Evolutionary conservation across 1,140 invertebrate genomes (phyloP), one percentile per base, ranked within the genome.

Genomic region (Pogonomyrmex californicus): DNA sequence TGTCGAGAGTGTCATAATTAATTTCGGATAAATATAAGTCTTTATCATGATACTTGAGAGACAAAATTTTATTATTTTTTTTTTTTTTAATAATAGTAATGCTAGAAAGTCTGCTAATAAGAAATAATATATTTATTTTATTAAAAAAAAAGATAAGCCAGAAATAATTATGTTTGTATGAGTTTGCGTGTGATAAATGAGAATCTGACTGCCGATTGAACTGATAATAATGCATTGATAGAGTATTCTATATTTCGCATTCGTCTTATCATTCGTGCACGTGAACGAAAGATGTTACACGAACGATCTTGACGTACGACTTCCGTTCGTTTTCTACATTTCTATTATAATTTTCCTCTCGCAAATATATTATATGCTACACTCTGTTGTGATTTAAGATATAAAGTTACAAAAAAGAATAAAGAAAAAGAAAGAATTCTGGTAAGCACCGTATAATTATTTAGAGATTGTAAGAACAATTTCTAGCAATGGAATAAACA

Each of bases 191-290:
- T 47, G 63, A 81, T 81, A 81, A 77, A 33, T 5, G 33, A 56
- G 36, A 66, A 68, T 30, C 36, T 4, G 6, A 2, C 23, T 79
- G 49, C 36, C n/a, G n/a, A 36, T 30, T 2, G 68, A 14, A 62
- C 23, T 83, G 79, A 83, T 75, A 75, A 83, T 75, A 75, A 73
- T 12, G 56, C 56, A 47, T 60, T 60, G 68, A 83, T 83, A 83
- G 41, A 10, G 12, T 71, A 62, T 60, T 83, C 44, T 44, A 49
- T 36, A 49, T 49, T 60, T 12, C 17, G 23, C 44, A 30, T 71
- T 75, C 66, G 41, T 23, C 54, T 75, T 47, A 62, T 75, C 41
- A n/a, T 4, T 4, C 30, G 9, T 23, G 14, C 23, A 70, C 38
- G 4, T 81, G 36, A 54, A 66, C 65, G 65, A 38, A 58, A 82